These are phyloP conservation scores for Brachyistius frenatus DNA, from an alignment of 2,113 vertebrate genomes.

Conservation along the genomic window DNA sequence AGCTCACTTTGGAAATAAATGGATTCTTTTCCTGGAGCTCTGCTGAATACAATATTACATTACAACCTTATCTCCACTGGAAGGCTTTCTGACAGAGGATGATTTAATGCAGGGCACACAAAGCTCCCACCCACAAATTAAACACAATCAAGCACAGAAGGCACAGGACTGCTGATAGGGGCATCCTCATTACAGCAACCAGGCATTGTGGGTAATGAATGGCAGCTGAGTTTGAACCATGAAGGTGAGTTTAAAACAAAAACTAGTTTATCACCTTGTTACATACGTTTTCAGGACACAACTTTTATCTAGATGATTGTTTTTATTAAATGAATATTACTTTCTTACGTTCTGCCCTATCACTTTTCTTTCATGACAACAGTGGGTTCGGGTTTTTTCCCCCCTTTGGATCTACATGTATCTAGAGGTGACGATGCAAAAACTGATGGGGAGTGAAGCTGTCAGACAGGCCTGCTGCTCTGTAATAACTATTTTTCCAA, in stretches of 20 bases:
- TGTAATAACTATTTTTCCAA: no score
- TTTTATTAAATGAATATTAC: no score
- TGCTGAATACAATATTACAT: slow-evolving; percentile 53
- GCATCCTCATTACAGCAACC: slow-evolving; percentile 30
- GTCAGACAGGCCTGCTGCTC: no score
- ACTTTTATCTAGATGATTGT: no score
- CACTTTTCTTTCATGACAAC: no score
- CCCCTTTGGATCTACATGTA: no score
- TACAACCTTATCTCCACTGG: slow-evolving; percentile 45
- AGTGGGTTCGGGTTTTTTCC: no score
- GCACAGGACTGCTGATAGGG: slow-evolving; percentile 39
- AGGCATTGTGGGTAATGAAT: slow-evolving; percentile 36
- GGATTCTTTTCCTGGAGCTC: slow-evolving; percentile 38
- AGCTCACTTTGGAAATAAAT: slow-evolving; percentile 46
- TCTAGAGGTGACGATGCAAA: no score
- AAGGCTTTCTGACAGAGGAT: slow-evolving; percentile 38
- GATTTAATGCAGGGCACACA: slow-evolving; percentile 64
- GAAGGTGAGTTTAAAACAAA: slow-evolving; percentile 35
- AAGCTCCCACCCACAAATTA: slow-evolving; percentile 50
- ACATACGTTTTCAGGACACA: no score
- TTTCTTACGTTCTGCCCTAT: no score
- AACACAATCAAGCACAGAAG: slow-evolving; percentile 56
- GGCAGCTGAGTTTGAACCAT: slow-evolving; percentile 12
- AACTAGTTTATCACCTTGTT: no score
- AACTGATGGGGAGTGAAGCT: no score